These are phyloP conservation scores for Aplocera efformata DNA, from an alignment of 2,888 invertebrate species.

Conservation along the genomic window DNA sequence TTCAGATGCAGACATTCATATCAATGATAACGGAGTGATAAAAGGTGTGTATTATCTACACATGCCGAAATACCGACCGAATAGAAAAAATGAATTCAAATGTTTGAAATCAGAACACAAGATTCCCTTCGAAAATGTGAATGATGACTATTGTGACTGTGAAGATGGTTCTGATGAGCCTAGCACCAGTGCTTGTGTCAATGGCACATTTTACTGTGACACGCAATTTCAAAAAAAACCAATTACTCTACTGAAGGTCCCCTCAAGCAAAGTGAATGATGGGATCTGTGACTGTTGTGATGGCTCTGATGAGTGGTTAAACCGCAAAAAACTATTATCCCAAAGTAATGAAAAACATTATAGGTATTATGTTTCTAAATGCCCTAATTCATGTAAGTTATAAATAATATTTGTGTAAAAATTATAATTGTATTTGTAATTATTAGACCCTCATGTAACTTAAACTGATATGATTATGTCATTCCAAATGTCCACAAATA, in stretches of 20 bases:
- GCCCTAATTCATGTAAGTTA: slow-evolving; percentile 47
- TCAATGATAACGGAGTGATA: slow-evolving; percentile 63
- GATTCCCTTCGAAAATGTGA: slow-evolving; percentile 75
- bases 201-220: slow-evolving; percentile 91
- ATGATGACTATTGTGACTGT: slow-evolving; percentile 95
- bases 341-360: slow-evolving; percentile 49
- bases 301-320: slow-evolving; percentile 91
- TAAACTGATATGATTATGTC: too few species aligned
- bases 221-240: slow-evolving; percentile 66
- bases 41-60: slow-evolving; percentile 60
- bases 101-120: slow-evolving; percentile 60
- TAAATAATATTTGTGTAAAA: background rate
- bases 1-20: slow-evolving; percentile 60
- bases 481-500: too few species aligned
- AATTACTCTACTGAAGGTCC: slow-evolving; percentile 64
- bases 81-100: slow-evolving; percentile 57
- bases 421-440: too few species aligned
- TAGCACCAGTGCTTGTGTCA: slow-evolving; percentile 93
- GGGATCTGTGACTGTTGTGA: slow-evolving; percentile 97
- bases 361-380: slow-evolving; percentile 55
- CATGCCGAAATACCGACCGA: slow-evolving; percentile 61
- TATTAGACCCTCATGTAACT: too few species aligned
- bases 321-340: slow-evolving; percentile 47
- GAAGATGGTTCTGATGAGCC: slow-evolving; percentile 88
- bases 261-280: slow-evolving; percentile 94